Evolutionary conservation across 2,113 vertebrate species (phyloP).

Genomic region (Zapornia atra): DNA sequence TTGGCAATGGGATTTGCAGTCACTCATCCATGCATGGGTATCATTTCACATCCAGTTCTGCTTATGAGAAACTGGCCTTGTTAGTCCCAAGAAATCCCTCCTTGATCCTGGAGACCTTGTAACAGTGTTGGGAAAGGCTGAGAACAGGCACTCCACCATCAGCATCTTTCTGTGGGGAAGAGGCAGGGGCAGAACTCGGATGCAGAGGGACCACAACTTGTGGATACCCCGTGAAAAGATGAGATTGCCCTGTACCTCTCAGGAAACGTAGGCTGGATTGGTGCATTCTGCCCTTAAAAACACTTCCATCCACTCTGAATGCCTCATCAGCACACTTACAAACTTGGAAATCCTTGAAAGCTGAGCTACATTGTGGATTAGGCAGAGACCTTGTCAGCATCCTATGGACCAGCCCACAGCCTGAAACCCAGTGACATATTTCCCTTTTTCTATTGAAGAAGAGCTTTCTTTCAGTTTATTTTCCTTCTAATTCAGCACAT

Average conservation of each 20-base stretch:
- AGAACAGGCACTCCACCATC: not conserved
- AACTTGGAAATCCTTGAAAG: not conserved
- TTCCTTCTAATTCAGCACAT: not conserved
- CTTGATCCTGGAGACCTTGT: not conserved
- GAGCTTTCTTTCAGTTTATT: not conserved
- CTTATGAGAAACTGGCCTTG: fast-evolving
- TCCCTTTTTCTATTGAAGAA: not conserved
- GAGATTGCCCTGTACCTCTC: not conserved
- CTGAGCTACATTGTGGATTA: fast-evolving
- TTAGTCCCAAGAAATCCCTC: not conserved
- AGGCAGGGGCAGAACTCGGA: not conserved
- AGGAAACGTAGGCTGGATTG: not conserved
- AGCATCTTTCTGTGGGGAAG: not conserved
- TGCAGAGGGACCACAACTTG: not conserved
- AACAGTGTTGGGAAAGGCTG: not conserved
- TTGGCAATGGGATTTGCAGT: not conserved
- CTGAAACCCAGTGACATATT: not conserved
- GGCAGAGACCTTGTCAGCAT: not conserved
- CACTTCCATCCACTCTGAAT: not conserved
- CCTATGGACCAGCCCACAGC: not conserved
- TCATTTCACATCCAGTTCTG: not conserved
- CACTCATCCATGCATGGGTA: fast-evolving
- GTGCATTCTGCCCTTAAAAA: not conserved
- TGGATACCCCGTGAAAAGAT: not conserved
- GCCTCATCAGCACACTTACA: not conserved